Evolutionary conservation across 2,888 invertebrate species (phyloP), one percentile per base, ranked within the genome.

Genomic region (Andrena marginata): DNA sequence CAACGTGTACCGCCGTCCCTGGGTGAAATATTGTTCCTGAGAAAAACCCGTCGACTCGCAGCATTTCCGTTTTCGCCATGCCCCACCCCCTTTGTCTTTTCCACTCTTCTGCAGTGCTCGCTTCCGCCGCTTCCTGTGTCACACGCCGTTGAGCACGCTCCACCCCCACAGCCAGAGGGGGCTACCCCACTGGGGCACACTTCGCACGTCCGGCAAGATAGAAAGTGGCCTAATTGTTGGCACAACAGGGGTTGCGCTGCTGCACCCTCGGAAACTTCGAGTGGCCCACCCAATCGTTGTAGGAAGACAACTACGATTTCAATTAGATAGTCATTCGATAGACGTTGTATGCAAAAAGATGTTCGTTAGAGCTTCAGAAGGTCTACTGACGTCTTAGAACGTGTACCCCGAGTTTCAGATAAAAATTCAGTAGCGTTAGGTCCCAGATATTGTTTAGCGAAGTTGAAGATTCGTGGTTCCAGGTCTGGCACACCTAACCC

Each of bases 61-160:
- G 69, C 64, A 77, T 80, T 73, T 84, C 75, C 73, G 69, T 35
- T 72, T 76, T 68, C 64, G 35, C 56, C n/a, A 54, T 54, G 26
- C 64, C 74, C 63, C 20, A 49, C 51, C 49, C 63, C 71, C 73
- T 60, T 77, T 76, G 76, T 74, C 78, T 48, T 72, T 70, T 68
- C 72, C 56, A 48, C 67, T 54, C 54, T 69, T 33, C 35, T 69
- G 70, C 68, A 69, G 74, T 62, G 79, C 73, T 81, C 70, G 85
- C 89, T 92, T 91, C 90, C 91, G 90, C 85, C 88, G 85, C 92
- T 94, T 94, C 94, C 94, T 93, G 94, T 94, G 93, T 94, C 94
- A 93, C 94, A 94, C 93, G 94, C 94, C 92, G 93, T 93, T 93
- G 93, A 94, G 92, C 94, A 94, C 94, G 94, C 90, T 92, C 89